These are phyloP conservation scores for Malurus alboscapulatus DNA, from an alignment of 2,113 vertebrate species.

Conservation along the genomic window DNA sequence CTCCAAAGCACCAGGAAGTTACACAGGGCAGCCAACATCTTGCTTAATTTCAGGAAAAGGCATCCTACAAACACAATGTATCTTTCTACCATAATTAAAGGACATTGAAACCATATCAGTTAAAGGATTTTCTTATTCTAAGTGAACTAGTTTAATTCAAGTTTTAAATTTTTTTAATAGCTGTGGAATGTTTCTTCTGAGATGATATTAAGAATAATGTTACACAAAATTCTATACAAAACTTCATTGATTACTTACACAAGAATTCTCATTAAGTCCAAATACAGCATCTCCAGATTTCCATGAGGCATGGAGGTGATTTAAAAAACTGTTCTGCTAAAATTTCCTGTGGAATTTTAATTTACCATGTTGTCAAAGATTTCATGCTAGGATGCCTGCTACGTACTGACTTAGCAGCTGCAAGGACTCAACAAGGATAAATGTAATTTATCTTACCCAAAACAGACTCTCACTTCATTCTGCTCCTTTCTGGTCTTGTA, in stretches of 20 bases:
- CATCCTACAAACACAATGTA: neutral
- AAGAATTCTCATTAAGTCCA: neutral
- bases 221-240: neutral
- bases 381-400: neutral
- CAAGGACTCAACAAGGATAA: neutral
- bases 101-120: neutral
- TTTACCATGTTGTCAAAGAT: neutral
- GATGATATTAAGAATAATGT: neutral
- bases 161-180: neutral
- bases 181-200: neutral
- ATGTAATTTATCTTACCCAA: neutral
- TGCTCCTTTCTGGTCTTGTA: neutral
- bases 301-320: neutral
- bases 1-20: conserved; percentile 41
- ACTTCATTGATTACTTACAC: neutral
- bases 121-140: neutral
- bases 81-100: neutral
- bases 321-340: neutral
- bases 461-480: neutral
- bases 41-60: neutral
- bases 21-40: neutral
- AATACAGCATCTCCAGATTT: neutral
- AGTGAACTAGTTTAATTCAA: neutral
- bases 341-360: neutral
- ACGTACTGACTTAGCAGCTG: neutral